Evolutionary conservation across 1,140 invertebrate species (phyloP).

Genomic region (Bilobella aurantiaca): DNA sequence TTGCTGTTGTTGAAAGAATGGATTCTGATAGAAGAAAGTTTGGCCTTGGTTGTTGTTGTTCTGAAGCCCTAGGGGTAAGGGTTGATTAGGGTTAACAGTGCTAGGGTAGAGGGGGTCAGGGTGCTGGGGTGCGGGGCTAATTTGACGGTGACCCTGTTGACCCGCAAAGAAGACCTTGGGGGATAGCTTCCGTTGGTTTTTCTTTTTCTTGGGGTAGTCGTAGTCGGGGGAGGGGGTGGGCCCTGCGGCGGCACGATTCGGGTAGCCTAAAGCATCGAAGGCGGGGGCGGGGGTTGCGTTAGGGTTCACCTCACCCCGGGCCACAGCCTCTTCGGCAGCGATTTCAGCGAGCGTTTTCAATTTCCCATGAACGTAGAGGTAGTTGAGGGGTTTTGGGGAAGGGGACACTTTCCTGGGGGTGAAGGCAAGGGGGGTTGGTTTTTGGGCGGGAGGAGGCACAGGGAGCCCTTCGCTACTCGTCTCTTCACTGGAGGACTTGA

Average conservation of each 20-base stretch:
- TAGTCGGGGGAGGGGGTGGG: neutral
- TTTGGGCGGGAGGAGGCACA: neutral
- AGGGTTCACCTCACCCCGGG: conserved; percentile 11
- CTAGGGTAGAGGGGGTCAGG: neutral
- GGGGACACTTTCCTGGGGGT: conserved; percentile 1
- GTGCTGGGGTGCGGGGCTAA: too few species aligned
- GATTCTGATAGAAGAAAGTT: neutral
- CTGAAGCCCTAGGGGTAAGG: neutral
- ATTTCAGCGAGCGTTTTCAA: conserved; percentile 30
- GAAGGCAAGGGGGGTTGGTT: conserved; percentile 7
- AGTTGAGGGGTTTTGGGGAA: conserved; percentile 22
- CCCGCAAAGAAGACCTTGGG: too few species aligned
- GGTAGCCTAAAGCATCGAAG: conserved; percentile 31
- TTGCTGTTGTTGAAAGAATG: neutral
- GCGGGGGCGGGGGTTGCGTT: conserved; percentile 25
- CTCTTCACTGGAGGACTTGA: neutral
- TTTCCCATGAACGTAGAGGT: conserved; percentile 32
- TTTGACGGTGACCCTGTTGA: too few species aligned
- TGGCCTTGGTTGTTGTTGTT: neutral
- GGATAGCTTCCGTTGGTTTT: conserved; percentile 22
- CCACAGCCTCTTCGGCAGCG: conserved; percentile 21
- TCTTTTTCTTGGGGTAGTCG: conserved; percentile 22
- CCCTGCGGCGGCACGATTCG: conserved; percentile 21
- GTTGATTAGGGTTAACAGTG: neutral
- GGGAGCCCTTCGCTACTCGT: neutral